A percentile compares a stretch with the other conserved stretches of the same genome.
Evolutionary conservation across 2,888 invertebrate genomes (phyloP).

Genomic region (Rhamphomyia laevipes): DNA sequence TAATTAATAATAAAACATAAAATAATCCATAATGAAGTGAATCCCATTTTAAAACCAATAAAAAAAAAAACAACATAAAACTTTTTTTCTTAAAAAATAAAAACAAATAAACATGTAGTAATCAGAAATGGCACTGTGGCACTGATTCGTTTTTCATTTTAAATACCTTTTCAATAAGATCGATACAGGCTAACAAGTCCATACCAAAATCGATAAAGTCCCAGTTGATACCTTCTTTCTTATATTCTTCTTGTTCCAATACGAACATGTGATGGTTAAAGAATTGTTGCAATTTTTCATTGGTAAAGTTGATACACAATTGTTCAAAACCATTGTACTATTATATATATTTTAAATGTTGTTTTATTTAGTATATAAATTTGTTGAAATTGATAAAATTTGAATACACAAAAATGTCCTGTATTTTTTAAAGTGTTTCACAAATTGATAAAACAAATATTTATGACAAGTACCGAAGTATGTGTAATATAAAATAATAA

Average conservation of each 20-base stretch:
- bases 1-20: too few relatives aligned
- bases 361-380: neutral
- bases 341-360: neutral
- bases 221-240: conserved; percentile 94
- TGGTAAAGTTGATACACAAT: conserved; percentile 99
- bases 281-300: conserved; percentile 98
- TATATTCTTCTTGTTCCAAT: conserved; percentile 98
- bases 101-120: too few relatives aligned
- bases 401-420: too few relatives aligned
- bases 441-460: too few relatives aligned
- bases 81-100: too few relatives aligned
- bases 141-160: neutral
- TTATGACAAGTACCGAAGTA: too few relatives aligned
- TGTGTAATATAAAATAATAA: too few relatives aligned
- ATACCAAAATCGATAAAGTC: conserved; percentile 99
- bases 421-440: too few relatives aligned
- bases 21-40: too few relatives aligned
- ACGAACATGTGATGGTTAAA: conserved; percentile 99
- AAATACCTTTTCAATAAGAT: conserved; percentile 91
- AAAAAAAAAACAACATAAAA: too few relatives aligned
- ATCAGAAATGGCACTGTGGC: too few relatives aligned
- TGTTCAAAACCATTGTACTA: conserved; percentile 98
- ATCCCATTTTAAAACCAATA: too few relatives aligned
- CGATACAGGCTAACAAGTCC: conserved; percentile 97
- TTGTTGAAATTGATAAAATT: neutral